phyloP scores from a whole-genome alignment of 30 jellyfish, hydroid and myxozoan species.

The Sanderia malayensis region DNA sequence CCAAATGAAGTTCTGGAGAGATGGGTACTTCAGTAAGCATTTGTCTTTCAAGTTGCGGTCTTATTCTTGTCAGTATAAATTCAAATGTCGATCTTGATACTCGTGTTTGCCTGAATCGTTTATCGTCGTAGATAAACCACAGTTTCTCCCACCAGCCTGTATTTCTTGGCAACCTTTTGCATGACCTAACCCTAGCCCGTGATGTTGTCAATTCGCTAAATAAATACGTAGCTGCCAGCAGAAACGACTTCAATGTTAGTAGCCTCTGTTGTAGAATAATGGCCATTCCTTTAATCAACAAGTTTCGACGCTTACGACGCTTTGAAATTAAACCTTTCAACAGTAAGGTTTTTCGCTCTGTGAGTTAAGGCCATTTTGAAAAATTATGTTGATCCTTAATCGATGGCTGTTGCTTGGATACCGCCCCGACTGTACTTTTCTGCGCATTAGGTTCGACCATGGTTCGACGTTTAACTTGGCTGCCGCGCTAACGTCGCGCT shows the following conservation, averaged over 20 bases:
- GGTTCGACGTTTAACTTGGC: not conserved
- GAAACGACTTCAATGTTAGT: slow-evolving; percentile 12
- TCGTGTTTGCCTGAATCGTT: slow-evolving; percentile 10
- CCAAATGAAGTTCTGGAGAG: slow-evolving; percentile 33
- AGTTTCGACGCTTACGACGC: slow-evolving; percentile 34
- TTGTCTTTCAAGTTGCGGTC: slow-evolving; percentile 34
- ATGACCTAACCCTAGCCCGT: slow-evolving; percentile 1
- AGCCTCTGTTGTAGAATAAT: slow-evolving; percentile 16
- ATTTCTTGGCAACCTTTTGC: not conserved
- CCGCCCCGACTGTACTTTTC: no score
- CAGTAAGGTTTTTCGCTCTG: not conserved
- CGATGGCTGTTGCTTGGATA: not conserved
- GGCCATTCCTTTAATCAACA: slow-evolving; percentile 25
- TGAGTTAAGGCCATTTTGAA: slow-evolving; percentile 2
- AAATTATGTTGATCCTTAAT: not conserved
- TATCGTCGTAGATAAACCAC: not conserved
- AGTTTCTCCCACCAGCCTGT: slow-evolving; percentile 1
- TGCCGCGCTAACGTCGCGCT: not conserved
- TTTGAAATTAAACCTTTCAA: slow-evolving; percentile 11
- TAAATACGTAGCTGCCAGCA: slow-evolving; percentile 6
- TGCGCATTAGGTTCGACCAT: no score
- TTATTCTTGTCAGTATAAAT: slow-evolving; percentile 18
- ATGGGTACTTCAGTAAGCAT: slow-evolving; percentile 31
- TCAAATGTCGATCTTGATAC: slow-evolving; percentile 26
- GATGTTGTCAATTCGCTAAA: not conserved